phyloP scores from a whole-genome alignment of 2,113 vertebrate species.

The Climacteris rufus region DNA sequence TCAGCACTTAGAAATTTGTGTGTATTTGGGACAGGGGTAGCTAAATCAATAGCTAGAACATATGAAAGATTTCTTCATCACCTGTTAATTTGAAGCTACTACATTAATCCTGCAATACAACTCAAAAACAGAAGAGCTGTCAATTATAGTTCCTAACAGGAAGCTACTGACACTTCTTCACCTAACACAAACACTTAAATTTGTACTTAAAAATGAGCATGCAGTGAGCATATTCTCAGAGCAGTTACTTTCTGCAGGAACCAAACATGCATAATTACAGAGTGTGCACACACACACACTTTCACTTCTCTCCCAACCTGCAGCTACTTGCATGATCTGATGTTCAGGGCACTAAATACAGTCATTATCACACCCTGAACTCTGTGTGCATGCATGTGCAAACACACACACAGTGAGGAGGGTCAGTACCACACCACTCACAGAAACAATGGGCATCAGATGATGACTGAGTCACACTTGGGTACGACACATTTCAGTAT shows the following conservation, averaged over 20 bases:
- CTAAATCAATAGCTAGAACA: not conserved
- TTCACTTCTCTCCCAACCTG: conserved; percentile 20
- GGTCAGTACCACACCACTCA: not conserved
- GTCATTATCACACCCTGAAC: not conserved
- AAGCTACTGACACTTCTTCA: not conserved
- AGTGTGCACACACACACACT: not conserved
- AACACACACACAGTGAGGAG: not conserved
- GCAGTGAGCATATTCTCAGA: not conserved
- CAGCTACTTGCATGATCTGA: not conserved
- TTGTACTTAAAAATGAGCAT: not conserved
- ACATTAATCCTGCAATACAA: not conserved
- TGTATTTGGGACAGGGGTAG: not conserved
- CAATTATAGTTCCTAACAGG: not conserved
- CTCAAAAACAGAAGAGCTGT: not conserved
- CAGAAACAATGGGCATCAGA: not conserved
- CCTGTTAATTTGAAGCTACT: not conserved
- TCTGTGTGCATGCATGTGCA: rapidly evolving
- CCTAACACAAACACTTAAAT: not conserved
- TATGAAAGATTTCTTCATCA: not conserved
- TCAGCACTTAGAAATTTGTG: not conserved
- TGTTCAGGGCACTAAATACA: not conserved
- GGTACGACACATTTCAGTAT: rapidly evolving
- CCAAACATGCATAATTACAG: not conserved
- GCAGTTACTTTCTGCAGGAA: not conserved
- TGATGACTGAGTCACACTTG: not conserved